Evolutionary conservation across 2,888 invertebrate genomes (phyloP).

Genomic region (Agonopterix heracliana): DNA sequence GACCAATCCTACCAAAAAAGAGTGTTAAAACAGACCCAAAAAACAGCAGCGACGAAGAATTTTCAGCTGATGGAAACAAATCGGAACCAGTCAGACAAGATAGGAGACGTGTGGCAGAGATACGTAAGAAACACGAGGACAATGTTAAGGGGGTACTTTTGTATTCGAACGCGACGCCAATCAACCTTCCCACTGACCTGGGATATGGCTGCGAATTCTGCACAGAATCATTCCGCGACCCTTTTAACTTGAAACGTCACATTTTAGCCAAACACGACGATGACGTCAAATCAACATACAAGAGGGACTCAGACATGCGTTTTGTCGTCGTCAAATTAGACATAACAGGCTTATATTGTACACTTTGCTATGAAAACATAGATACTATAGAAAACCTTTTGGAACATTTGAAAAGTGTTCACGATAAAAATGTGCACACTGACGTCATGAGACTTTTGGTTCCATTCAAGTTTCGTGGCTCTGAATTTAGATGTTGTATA

Average conservation of each 20-base stretch:
- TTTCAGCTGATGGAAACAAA: no score
- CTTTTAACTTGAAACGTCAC: conserved; percentile 40
- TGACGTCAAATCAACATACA: conserved; percentile 22
- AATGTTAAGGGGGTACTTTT: conserved; percentile 37
- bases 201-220: conserved; percentile 47
- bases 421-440: conserved; percentile 21
- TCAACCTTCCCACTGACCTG: conserved; percentile 29
- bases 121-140: conserved; percentile 30
- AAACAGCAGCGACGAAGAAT: no score
- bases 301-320: conserved; percentile 25
- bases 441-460: conserved; percentile 34
- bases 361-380: conserved; percentile 4
- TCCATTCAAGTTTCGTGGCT: conserved; percentile 33
- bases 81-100: background rate
- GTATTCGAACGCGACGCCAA: conserved; percentile 49
- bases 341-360: conserved; percentile 24
- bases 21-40: no score
- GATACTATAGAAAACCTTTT: conserved; percentile 7
- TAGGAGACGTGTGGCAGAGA: background rate
- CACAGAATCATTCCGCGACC: conserved; percentile 22
- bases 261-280: conserved; percentile 28
- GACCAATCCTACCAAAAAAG: no score
- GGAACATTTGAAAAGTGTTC: conserved; percentile 14
- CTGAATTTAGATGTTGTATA: conserved; percentile 19
- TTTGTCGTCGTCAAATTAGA: conserved; percentile 40